Base-by-base conservation (phyloP, 1,140 invertebrate species). In the Gonioctena quinquepunctata region DNA sequence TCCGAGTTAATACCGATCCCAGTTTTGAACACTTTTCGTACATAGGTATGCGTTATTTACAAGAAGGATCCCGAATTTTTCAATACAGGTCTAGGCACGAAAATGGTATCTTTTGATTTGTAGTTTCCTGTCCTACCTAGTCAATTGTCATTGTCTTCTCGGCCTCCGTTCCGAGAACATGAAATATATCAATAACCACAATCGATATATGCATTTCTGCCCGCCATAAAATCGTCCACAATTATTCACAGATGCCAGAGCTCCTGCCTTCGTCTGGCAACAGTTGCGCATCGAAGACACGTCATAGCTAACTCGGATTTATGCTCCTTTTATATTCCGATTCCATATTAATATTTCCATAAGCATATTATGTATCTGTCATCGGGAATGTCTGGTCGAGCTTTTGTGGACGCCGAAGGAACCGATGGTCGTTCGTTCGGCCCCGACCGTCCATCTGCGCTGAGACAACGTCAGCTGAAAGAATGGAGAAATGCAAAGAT, bases 311-410 rank as follows among this genome's bases (percentile, higher is more conserved):
- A 64, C 65, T 56, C 66, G 69, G 73, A 78, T 75, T 78, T 77
- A 78, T 75, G 73, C 69, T 74, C 73, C 69, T 75, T 77, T 78
- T 78, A 66, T 76, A 8, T 42, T 73, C 73, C 74, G 68, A 68
- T 61, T 70, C 72, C 69, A 76, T 77, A 79, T 78, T 79, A 79
- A 79, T 79, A 79, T 79, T 79, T 79, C 78, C 76, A 78, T 79
- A 79, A 78, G 71, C 76, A 79, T 79, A 79, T 79, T 77, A 74
- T 77, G 78, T 77, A 76, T 78, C 76, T 76, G 78, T 79, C 78
- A 76, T 71, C 77, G 71, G 68, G 68, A 61, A 61, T 60, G 54
- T 66, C 69, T 67, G 68, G 65, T 52, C 56, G 67, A 60, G 69
- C 75, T 76, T 78, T 77, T 70, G 68, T 65, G 59, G 61, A 63